Base-by-base conservation (phyloP, 2,113 vertebrate genomes). In the Chinchilla lanigera region DNA sequence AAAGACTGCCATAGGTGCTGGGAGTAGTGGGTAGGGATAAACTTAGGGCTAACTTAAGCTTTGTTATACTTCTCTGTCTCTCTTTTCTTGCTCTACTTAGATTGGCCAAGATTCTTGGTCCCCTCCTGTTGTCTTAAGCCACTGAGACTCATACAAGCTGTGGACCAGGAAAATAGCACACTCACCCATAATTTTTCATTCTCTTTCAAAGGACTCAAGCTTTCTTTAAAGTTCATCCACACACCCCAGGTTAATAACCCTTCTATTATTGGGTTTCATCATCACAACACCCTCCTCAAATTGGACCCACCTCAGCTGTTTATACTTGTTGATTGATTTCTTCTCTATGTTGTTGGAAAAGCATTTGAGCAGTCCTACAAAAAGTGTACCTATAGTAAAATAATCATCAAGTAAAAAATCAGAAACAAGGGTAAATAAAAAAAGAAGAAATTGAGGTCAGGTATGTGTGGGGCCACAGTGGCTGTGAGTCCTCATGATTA, bases 321-420 rank as follows among this genome's bases (percentile, higher is more conserved):
- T 81, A 3, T 86, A 38, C 44, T 33, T 84, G 77, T 85, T 52
- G 17, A 47, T 81, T 97, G 78, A 28, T 84, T 60, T 96, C 30
- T 56, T 22, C 30, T 73, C n/a, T 19, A 38, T 95, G 75, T 78
- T 77, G 26, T 89, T 89, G 80, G 58, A 50, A 97, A 91, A 94
- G 38, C 65, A 63, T 93, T 58, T 81, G 67, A 77, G 38, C 44
- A 95, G 83, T 61, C 41, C 65, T 92, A 11, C 16, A 67, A 73
- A 50, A 75, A 54, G 54, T 38, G 1, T 44, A 56, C 33, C 47
- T 50, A 24, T 67, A 69, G 63, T 88, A 26, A 85, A 85, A 90
- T 90, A 41, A 71, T 87, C 67, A 47, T 65, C 67, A 80, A 91
- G 44, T 35, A 93, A 86, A 44, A 81, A 81, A 60, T 83, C 50